Evolutionary conservation across 2,113 vertebrate species (phyloP), one percentile per base, ranked within the genome.

Genomic region (Halcyon senegalensis): DNA sequence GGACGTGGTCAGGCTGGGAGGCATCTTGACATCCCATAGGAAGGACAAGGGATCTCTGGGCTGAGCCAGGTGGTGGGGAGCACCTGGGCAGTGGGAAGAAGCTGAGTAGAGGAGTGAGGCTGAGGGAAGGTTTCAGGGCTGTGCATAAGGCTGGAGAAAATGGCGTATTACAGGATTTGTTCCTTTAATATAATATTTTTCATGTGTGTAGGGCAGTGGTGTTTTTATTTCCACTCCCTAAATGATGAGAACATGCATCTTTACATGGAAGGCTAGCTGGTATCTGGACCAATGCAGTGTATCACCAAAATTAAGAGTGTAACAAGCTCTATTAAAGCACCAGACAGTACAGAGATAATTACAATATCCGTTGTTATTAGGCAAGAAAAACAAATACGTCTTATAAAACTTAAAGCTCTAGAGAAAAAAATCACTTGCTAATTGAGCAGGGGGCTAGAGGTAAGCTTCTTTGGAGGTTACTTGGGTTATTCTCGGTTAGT

Each of bases 391-490:
- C 73, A 91, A 95, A 84, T 63, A n/a, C 70, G 56, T 78, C 60
- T 93, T 93, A 90, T 88, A 93, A 94, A 88, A 44, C 13, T 48
- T 88, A 79, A 94, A 83, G 43, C 82, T 96, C 90, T 92, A 62
- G 41, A 94, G 72, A 53, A 84, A 90, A 64, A 90, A 97, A 82
- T 60, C 39, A 60, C 46, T 87, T n/a, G 60, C 39, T 93, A 88
- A 90, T 59, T 69, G 44, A 91, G 48, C 5, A 2, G 74, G 35
- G 50, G 16, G 13, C 55, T 78, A 91, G 48, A 43, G 94, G 23
- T 11, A 93, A 87, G n/a, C 15, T 87, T 82, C 53, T 75, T 24
- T 51, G 41, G 33, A 60, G 58, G n/a, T 30, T 28, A 43, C 50
- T 13, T 51, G 50, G 18, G 62, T 46, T 67, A 24, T 67, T 67